phyloP scores from a whole-genome alignment of 2,888 invertebrate species.

The Tenthredo scrophulariae region DNA sequence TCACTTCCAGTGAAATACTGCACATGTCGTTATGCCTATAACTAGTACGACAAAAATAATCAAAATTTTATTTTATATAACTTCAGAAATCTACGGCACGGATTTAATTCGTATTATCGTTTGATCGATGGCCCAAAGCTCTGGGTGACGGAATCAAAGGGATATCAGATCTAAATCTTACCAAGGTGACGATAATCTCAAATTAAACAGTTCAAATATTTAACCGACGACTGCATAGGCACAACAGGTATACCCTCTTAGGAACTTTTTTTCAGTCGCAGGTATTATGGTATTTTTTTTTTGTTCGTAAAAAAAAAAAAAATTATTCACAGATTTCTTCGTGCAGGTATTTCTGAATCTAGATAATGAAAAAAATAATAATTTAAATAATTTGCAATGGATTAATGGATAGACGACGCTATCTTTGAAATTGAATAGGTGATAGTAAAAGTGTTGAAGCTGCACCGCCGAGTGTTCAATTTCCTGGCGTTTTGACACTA shows the following conservation, averaged over 20 bases:
- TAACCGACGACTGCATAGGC: not conserved
- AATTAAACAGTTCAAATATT: slow-evolving; percentile 23
- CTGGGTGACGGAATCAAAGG: not conserved
- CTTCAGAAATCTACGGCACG: slow-evolving; percentile 18
- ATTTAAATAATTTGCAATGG: not conserved
- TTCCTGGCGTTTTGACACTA: slow-evolving; percentile 5
- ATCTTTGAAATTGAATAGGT: not conserved
- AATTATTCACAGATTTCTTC: not conserved
- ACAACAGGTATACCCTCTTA: not conserved
- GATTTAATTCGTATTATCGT: slow-evolving; percentile 16
- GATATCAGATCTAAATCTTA: not conserved
- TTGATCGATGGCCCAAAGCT: slow-evolving; percentile 34
- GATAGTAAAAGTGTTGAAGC: not conserved
- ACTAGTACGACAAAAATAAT: not conserved
- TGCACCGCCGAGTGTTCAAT: not conserved
- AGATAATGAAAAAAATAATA: not conserved
- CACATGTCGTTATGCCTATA: not conserved
- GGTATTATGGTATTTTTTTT: not conserved
- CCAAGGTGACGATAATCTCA: slow-evolving; percentile 1
- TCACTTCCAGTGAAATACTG: too few relatives aligned
- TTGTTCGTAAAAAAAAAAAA: too few relatives aligned
- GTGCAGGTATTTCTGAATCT: not conserved
- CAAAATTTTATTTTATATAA: not conserved
- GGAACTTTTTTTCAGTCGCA: not conserved
- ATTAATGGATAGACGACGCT: not conserved